Conservation (phyloP, 2,113 vertebrate species). For the Dascyllus trimaculatus region DNA sequence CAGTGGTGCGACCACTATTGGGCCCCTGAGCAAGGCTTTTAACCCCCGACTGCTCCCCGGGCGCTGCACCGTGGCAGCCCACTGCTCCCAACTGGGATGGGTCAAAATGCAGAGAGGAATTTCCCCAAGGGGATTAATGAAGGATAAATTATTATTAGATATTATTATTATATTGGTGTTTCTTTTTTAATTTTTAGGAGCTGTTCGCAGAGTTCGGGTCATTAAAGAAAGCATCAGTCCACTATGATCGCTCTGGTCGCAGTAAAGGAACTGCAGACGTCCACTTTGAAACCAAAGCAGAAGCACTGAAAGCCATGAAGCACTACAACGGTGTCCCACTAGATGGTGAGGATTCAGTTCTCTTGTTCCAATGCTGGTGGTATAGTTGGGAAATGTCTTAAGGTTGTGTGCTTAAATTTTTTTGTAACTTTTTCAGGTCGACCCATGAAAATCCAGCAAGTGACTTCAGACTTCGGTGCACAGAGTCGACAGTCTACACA, state of each 20-base stretch:
- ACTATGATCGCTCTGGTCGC: constrained; percentile 95
- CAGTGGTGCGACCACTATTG: no score
- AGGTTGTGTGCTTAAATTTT: no score
- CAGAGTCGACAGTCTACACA: constrained; percentile 88
- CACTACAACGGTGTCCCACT: constrained; percentile 97
- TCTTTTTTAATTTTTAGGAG: constrained; percentile 81
- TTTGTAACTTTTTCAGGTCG: constrained; percentile 83
- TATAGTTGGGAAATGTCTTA: no score
- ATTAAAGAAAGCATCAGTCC: constrained; percentile 92
- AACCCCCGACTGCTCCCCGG: no score
- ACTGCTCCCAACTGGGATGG: no score
- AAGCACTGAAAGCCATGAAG: constrained; percentile 96
- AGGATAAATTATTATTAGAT: no score
- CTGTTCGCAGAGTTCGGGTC: constrained; percentile 95
- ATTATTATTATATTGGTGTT: neutral
- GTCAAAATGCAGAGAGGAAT: no score
- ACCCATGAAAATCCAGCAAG: constrained; percentile 97
- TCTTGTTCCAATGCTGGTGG: neutral
- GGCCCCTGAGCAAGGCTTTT: no score
- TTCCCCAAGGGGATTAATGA: no score
- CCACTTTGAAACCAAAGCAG: constrained; percentile 93
- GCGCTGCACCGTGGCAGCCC: no score
- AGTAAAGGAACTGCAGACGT: constrained; percentile 96
- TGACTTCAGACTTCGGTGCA: constrained; percentile 90
- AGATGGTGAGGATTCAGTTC: constrained; percentile 86